phyloP scores from a whole-genome alignment of 30 jellyfish, hydroid and myxozoan genomes.

The Hydractinia symbiolongicarpus region DNA sequence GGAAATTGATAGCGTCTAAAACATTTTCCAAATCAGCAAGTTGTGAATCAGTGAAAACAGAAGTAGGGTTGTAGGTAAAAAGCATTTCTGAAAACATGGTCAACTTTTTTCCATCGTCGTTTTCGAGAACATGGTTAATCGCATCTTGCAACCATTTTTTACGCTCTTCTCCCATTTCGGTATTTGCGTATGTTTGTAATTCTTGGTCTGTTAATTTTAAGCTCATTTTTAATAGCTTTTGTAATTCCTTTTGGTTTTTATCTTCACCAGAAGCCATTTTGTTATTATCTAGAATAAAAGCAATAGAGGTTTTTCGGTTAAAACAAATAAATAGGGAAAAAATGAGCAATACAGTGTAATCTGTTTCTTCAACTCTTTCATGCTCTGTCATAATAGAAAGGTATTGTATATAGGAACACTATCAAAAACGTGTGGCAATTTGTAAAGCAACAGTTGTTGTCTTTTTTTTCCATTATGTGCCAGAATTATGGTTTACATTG shows the following conservation, averaged over 20 bases:
- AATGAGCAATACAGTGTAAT: too few relatives aligned
- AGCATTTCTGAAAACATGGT: constrained; percentile 33
- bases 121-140: constrained; percentile 36
- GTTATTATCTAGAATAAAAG: neutral
- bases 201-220: constrained; percentile 68
- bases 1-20: constrained; percentile 33
- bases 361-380: too few relatives aligned
- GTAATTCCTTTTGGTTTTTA: constrained; percentile 9
- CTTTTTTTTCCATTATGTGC: too few relatives aligned
- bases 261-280: constrained; percentile 13
- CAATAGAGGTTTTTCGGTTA: neutral
- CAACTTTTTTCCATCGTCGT: constrained; percentile 46
- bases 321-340: too few relatives aligned
- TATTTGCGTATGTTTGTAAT: constrained; percentile 32
- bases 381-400: too few relatives aligned
- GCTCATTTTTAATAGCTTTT: constrained; percentile 48
- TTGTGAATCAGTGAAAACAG: constrained; percentile 21
- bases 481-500: too few relatives aligned
- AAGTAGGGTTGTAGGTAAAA: neutral
- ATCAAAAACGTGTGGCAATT: too few relatives aligned
- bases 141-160: constrained; percentile 60
- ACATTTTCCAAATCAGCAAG: constrained; percentile 37
- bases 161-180: constrained; percentile 59
- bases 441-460: too few relatives aligned
- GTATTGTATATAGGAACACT: too few relatives aligned